Conservation (phyloP, 2,113 vertebrate species). For the Microtus pennsylvanicus region DNA sequence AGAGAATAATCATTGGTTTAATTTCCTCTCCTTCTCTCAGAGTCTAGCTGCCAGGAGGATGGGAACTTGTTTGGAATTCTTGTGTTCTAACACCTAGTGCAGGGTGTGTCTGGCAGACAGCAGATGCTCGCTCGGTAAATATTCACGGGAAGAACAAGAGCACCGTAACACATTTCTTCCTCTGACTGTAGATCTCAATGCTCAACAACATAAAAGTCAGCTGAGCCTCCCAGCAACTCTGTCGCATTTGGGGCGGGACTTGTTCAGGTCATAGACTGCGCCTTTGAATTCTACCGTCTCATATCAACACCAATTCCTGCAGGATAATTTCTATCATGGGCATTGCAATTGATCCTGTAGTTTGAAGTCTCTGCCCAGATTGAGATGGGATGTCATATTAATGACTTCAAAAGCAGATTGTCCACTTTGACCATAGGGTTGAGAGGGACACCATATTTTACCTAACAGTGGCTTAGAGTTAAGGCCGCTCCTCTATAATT, state of each 20-base stretch:
- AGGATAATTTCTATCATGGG: neutral
- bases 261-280: neutral
- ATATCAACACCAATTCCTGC: neutral
- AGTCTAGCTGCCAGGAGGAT: neutral
- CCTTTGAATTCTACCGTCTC: neutral
- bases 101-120: constrained; percentile 8
- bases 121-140: constrained; percentile 20
- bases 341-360: neutral
- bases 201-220: neutral
- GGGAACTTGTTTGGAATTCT: neutral
- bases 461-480: neutral
- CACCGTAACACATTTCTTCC: neutral
- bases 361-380: neutral
- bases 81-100: neutral
- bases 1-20: constrained; percentile 13
- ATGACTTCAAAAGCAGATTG: neutral
- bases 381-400: neutral
- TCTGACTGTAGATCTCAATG: neutral
- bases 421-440: neutral
- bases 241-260: neutral
- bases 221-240: neutral
- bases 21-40: neutral
- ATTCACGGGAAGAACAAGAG: neutral
- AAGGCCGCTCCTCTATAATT: too few relatives aligned
- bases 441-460: neutral